Conservation (phyloP, 2,113 vertebrate species). For the Eonycteris spelaea region DNA sequence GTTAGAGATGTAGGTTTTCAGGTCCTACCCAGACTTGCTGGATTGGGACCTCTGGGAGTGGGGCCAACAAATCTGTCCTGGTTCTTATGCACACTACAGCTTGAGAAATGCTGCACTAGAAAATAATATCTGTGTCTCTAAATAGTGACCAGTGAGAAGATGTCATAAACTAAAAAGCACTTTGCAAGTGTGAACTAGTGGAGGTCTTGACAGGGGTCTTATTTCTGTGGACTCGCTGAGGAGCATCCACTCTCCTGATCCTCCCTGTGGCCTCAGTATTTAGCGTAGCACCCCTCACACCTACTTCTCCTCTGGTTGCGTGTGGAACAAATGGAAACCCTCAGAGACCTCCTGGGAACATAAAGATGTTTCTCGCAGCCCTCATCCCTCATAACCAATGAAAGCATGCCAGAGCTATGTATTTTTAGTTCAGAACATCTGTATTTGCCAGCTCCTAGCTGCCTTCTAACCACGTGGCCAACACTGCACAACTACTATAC, state of each 20-base stretch:
- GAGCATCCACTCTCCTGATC: fast-evolving
- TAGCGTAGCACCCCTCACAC: fast-evolving
- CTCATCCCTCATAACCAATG: slow-evolving; percentile 3
- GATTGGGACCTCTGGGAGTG: neutral
- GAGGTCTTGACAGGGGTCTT: no score
- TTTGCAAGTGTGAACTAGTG: neutral
- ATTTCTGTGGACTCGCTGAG: neutral
- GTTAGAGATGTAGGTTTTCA: neutral
- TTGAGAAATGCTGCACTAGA: neutral
- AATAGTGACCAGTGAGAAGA: neutral
- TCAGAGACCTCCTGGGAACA: neutral
- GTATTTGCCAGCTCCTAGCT: neutral
- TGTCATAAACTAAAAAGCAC: neutral
- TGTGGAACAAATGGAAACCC: neutral
- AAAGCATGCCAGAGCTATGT: neutral
- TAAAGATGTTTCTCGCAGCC: neutral
- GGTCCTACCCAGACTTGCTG: no score
- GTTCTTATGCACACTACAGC: fast-evolving
- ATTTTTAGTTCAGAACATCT: slow-evolving; percentile 38
- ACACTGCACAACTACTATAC: neutral
- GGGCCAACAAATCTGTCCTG: neutral
- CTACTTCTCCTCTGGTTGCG: neutral
- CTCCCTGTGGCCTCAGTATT: neutral
- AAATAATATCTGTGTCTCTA: neutral
- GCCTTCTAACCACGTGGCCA: neutral